Conservation (phyloP, 1,140 invertebrate genomes). For the Aricia agestis region DNA sequence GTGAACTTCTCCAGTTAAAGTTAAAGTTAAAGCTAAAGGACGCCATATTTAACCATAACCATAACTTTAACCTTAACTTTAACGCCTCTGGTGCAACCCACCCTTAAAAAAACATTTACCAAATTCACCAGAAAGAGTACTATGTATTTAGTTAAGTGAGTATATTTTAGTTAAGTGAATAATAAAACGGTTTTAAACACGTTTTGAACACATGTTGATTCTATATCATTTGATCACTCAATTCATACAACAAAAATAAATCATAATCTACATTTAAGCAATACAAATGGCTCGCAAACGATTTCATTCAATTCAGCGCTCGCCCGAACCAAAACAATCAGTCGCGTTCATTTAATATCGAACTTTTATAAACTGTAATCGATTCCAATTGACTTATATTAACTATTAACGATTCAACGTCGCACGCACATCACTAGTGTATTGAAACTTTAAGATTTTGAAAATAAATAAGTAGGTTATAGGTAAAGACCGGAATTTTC, state of each 20-base stretch:
- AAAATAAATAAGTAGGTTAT: too few species aligned
- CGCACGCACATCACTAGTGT: slow-evolving; percentile 41
- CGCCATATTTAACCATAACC: too few species aligned
- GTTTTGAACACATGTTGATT: slow-evolving; percentile 7
- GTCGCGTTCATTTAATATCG: slow-evolving; percentile 53
- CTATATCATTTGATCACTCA: slow-evolving; percentile 3
- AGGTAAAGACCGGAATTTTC: too few species aligned
- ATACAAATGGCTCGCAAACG: slow-evolving; percentile 45
- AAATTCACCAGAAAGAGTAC: too few species aligned
- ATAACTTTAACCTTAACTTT: too few species aligned
- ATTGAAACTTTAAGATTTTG: too few species aligned
- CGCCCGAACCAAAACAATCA: slow-evolving; percentile 49
- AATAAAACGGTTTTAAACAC: slow-evolving; percentile 60
- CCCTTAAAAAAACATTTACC: too few species aligned
- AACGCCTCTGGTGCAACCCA: too few species aligned
- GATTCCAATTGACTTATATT: slow-evolving; percentile 69
- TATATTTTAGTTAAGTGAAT: too few species aligned
- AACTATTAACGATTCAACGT: slow-evolving; percentile 61
- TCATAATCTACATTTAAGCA: slow-evolving; percentile 30
- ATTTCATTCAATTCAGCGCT: slow-evolving; percentile 50
- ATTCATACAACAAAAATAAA: slow-evolving; percentile 12
- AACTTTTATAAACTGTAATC: slow-evolving; percentile 65
- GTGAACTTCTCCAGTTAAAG: too few species aligned
- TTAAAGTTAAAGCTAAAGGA: too few species aligned
- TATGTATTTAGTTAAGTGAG: too few species aligned